Percentiles rank a stretch among this genome's conserved stretches.
These are phyloP conservation scores for Microcebus murinus DNA, from an alignment of 2,113 vertebrate species.

Conservation along the genomic window DNA sequence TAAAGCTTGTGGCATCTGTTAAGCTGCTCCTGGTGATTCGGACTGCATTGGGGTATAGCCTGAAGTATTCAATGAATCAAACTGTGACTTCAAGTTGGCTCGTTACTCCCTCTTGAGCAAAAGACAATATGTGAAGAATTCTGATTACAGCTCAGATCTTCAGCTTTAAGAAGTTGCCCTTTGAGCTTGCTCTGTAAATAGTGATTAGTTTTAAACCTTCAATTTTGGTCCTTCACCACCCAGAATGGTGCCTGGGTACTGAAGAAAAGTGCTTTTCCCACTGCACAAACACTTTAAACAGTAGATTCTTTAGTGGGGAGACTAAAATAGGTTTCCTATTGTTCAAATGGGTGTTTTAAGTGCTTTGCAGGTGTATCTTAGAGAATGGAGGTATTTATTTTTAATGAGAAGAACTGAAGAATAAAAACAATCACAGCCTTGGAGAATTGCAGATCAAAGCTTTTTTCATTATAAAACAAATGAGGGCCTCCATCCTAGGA, in stretches of 20 bases:
- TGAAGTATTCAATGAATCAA: slow-evolving; percentile 8
- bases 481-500: slow-evolving; percentile 82
- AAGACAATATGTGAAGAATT: slow-evolving; percentile 45
- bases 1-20: background rate
- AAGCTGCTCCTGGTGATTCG: background rate
- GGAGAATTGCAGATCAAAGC: slow-evolving; percentile 86
- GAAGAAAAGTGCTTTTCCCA: slow-evolving; percentile 11
- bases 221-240: slow-evolving; percentile 45
- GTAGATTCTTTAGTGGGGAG: slow-evolving; percentile 64
- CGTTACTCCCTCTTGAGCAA: slow-evolving; percentile 1
- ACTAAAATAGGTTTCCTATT: slow-evolving; percentile 76
- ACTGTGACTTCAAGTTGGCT: slow-evolving; percentile 44
- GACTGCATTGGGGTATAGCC: background rate
- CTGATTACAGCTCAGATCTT: slow-evolving; percentile 64
- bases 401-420: slow-evolving; percentile 87
- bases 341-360: slow-evolving; percentile 79
- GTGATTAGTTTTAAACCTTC: slow-evolving; percentile 56
- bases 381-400: slow-evolving; percentile 86
- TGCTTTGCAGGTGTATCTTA: slow-evolving; percentile 82
- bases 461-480: slow-evolving; percentile 87
- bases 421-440: slow-evolving; percentile 83
- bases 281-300: slow-evolving; percentile 58
- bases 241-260: slow-evolving; percentile 27
- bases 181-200: slow-evolving; percentile 67
- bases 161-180: slow-evolving; percentile 60